Percentiles rank a stretch among this genome's conserved stretches.
Conservation (phyloP, 2,888 invertebrate genomes). For the Hecatera dysodea region DNA sequence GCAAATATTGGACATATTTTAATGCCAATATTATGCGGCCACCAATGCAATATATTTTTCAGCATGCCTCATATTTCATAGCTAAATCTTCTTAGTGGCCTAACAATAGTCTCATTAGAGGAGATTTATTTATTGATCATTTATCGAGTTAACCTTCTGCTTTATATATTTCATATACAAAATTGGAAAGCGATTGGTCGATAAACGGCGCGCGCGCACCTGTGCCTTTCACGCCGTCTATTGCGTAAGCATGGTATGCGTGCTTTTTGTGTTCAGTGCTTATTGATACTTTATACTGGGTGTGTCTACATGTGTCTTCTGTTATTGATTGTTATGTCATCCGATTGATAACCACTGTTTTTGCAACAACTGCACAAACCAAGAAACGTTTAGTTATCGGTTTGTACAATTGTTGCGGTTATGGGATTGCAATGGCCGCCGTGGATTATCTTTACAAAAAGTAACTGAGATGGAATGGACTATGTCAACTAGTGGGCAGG, state of each 20-base stretch:
- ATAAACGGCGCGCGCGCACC: conserved; percentile 65
- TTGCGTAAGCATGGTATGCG: conserved; percentile 63
- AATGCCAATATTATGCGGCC: no score
- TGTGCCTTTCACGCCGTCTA: conserved; percentile 69
- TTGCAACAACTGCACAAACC: conserved; percentile 33
- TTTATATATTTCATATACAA: conserved; percentile 31
- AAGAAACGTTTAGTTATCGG: conserved; percentile 18
- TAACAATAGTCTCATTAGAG: neutral
- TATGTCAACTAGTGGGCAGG: neutral
- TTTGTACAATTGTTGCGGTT: conserved; percentile 1
- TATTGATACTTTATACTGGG: conserved; percentile 62
- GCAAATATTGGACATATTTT: no score
- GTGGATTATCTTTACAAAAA: neutral
- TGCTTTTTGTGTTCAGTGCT: conserved; percentile 58
- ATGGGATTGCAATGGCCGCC: no score
- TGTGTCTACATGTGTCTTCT: conserved; percentile 51
- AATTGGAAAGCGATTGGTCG: conserved; percentile 70
- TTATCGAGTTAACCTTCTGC: conserved; percentile 43
- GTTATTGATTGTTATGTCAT: conserved; percentile 54
- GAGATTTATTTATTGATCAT: neutral
- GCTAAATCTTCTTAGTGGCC: no score
- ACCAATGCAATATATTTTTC: no score
- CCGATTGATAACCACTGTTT: conserved; percentile 31
- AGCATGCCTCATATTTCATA: no score
- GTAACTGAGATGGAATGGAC: neutral